These are phyloP conservation scores for Hypomecis punctinalis DNA, from an alignment of 2,888 invertebrate species.

Conservation along the genomic window DNA sequence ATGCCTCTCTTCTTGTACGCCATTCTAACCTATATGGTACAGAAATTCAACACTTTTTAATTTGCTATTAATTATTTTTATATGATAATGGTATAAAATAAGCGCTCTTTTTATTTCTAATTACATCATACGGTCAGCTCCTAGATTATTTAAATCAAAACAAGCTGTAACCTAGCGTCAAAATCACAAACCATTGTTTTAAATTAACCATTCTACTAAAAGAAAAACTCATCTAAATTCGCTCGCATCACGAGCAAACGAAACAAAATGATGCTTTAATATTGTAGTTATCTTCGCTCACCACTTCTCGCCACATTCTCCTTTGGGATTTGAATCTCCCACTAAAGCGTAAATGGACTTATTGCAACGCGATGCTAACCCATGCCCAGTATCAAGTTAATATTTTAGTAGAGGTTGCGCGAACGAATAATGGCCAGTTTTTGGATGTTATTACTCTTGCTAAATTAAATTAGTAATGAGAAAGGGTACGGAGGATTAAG, in stretches of 20 bases:
- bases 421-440: slow-evolving; percentile 56
- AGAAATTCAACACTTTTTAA: too few species aligned
- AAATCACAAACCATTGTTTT: slow-evolving; percentile 3
- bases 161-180: background rate
- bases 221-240: slow-evolving; percentile 40
- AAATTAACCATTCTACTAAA: slow-evolving; percentile 19
- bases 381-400: slow-evolving; percentile 51
- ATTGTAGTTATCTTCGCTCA: slow-evolving; percentile 53
- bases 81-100: too few species aligned
- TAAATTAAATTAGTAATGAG: slow-evolving; percentile 51
- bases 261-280: slow-evolving; percentile 44
- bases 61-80: too few species aligned
- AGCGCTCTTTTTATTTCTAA: too few species aligned
- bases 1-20: too few species aligned
- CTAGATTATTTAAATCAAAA: too few species aligned
- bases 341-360: slow-evolving; percentile 66
- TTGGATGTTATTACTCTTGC: slow-evolving; percentile 49
- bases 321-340: slow-evolving; percentile 58
- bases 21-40: too few species aligned
- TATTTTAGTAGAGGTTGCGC: slow-evolving; percentile 56
- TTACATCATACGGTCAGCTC: too few species aligned
- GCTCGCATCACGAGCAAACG: slow-evolving; percentile 40
- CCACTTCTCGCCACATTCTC: slow-evolving; percentile 59
- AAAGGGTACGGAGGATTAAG: slow-evolving; percentile 40
- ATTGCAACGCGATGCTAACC: slow-evolving; percentile 57